These are phyloP conservation scores for Volucella bombylans DNA, from an alignment of 2,888 invertebrate species.

Conservation along the genomic window DNA sequence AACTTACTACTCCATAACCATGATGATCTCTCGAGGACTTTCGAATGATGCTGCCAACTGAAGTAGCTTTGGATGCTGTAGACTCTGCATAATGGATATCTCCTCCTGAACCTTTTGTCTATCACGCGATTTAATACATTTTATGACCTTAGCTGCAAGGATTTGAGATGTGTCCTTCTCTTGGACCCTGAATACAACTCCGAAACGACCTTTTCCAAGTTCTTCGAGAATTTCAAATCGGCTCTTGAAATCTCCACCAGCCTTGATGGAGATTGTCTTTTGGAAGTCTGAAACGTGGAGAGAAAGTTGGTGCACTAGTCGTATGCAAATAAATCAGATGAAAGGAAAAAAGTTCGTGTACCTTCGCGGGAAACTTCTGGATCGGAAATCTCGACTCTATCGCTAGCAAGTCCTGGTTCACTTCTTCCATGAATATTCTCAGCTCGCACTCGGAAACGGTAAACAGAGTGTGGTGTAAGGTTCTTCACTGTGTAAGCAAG, in stretches of 20 bases:
- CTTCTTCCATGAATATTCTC: constrained; percentile 90
- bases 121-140: constrained; percentile 88
- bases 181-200: constrained; percentile 87
- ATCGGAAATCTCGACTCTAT: constrained; percentile 80
- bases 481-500: constrained; percentile 86
- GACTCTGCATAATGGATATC: constrained; percentile 92
- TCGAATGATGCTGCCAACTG: constrained; percentile 92
- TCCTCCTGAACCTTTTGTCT: constrained; percentile 91
- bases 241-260: constrained; percentile 85
- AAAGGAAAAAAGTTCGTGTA: constrained; percentile 30
- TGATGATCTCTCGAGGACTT: constrained; percentile 88
- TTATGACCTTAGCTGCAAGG: constrained; percentile 92
- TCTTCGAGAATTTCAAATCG: constrained; percentile 88
- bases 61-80: constrained; percentile 92
- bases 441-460: constrained; percentile 89
- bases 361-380: constrained; percentile 75
- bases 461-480: constrained; percentile 85
- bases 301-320: too few relatives aligned
- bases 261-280: constrained; percentile 77
- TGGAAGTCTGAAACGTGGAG: constrained; percentile 74
- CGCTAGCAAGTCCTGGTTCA: constrained; percentile 85
- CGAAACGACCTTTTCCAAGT: constrained; percentile 89
- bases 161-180: constrained; percentile 86
- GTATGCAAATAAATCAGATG: not conserved
- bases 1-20: constrained; percentile 96